Conservation (phyloP, 1,140 invertebrate species). For the Spodoptera litura region DNA sequence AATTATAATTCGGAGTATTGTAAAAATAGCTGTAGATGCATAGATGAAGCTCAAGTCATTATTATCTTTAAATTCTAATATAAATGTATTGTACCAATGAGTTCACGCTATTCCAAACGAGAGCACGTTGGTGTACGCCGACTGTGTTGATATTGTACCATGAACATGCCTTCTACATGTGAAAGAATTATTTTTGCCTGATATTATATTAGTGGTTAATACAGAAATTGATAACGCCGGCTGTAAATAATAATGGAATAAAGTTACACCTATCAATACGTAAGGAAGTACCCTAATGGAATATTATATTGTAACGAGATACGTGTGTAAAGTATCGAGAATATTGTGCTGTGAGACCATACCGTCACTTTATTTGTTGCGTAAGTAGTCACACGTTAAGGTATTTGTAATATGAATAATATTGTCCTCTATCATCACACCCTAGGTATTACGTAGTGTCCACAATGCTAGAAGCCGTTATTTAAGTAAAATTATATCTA, state of each 20-base stretch:
- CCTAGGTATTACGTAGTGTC: constrained; percentile 37
- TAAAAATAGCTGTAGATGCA: constrained; percentile 60
- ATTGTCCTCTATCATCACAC: constrained; percentile 43
- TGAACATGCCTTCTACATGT: constrained; percentile 78
- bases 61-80: constrained; percentile 60
- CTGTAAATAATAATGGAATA: constrained; percentile 57
- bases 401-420: constrained; percentile 43
- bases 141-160: constrained; percentile 65
- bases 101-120: constrained; percentile 45
- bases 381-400: constrained; percentile 50
- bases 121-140: constrained; percentile 49
- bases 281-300: constrained; percentile 49
- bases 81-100: constrained; percentile 45
- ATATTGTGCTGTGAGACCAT: constrained; percentile 61
- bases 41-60: constrained; percentile 70
- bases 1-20: constrained; percentile 42
- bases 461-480: constrained; percentile 43
- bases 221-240: constrained; percentile 44
- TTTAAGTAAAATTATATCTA: constrained; percentile 25
- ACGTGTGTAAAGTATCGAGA: constrained; percentile 49
- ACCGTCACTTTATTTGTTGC: constrained; percentile 57
- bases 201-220: constrained; percentile 45
- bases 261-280: constrained; percentile 57
- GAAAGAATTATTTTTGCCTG: constrained; percentile 60
- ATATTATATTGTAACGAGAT: constrained; percentile 35